Base-by-base conservation (phyloP, 2,888 invertebrate genomes). In the Clusia tigrina region DNA sequence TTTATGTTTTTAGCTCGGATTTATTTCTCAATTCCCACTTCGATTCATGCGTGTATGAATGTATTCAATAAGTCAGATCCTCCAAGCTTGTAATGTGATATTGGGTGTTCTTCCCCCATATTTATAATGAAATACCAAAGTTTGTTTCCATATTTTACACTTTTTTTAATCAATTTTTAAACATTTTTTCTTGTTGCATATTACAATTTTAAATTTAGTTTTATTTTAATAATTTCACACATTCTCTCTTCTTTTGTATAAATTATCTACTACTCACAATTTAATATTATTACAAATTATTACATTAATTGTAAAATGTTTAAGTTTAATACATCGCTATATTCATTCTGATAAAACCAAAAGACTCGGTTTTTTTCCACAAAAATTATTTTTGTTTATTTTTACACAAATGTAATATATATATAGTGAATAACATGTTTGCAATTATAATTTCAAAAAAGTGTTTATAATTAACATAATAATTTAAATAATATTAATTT, bases 241-340 rank as follows among this genome's bases (percentile, higher is more conserved):
- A 67, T 65, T 64, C 56, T n/a, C n/a, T n/a, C n/a, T 63, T 66
- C 58, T 60, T 48, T 58, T 63, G 63, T 68, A 68, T 70, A 69
- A 69, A 67, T 68, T 69, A 66, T 68, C 65, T 67, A 67, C 63
- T 62, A 62, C 62, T 54, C 57, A 64, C 48, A 60, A 60, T 66
- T 68, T 58, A 68, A 67, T 67, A 67, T 61, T 69, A 71, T 68
- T 64, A 62, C 63, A 38, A 68, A 64, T 66, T 53, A 63, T 66
- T 63, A 64, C 59, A 64, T 66, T 60, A 67, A 64, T 55, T 22
- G 48, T 32, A n/a, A n/a, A n/a, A n/a, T n/a, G n/a, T n/a, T 20
- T 12, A 25, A 51, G 9, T 22, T 5, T 48, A 51, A 18, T 25
- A 17, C 17, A 22, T 56, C 17, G 25, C 20, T 38, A 20, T 15